These are phyloP conservation scores for Mesorhabditis spiculigera DNA, from an alignment of 2,888 invertebrate species.

Conservation along the genomic window DNA sequence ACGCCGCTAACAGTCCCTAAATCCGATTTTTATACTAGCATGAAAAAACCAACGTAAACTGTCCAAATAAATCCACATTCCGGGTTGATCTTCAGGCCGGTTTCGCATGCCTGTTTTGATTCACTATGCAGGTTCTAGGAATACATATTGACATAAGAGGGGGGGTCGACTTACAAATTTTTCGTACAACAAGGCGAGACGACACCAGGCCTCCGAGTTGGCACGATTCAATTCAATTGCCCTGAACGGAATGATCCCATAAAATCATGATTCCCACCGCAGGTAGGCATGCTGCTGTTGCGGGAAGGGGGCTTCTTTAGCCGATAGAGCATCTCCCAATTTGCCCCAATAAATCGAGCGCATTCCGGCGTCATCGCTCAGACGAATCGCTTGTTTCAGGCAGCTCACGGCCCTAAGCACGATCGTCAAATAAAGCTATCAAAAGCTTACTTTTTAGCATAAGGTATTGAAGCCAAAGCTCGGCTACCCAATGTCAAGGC, in stretches of 20 bases:
- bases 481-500: background rate
- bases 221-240: constrained; percentile 28
- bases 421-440: background rate
- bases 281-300: background rate
- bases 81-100: constrained; percentile 30
- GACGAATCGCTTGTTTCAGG: constrained; percentile 2
- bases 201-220: constrained; percentile 28
- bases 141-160: background rate
- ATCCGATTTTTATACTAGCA: background rate
- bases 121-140: constrained; percentile 5
- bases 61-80: constrained; percentile 30
- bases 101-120: constrained; percentile 21
- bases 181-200: constrained; percentile 21
- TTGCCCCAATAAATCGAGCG: background rate
- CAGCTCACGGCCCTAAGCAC: background rate
- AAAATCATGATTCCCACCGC: background rate
- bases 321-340: background rate
- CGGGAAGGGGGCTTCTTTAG: background rate
- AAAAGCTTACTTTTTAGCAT: background rate
- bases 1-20: background rate
- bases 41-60: background rate
- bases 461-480: background rate
- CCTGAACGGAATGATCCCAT: constrained; percentile 10
- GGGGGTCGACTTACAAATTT: background rate
- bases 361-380: background rate